These are phyloP conservation scores for Drosophila mimica DNA, from an alignment of 2,888 invertebrate genomes.

Conservation along the genomic window DNA sequence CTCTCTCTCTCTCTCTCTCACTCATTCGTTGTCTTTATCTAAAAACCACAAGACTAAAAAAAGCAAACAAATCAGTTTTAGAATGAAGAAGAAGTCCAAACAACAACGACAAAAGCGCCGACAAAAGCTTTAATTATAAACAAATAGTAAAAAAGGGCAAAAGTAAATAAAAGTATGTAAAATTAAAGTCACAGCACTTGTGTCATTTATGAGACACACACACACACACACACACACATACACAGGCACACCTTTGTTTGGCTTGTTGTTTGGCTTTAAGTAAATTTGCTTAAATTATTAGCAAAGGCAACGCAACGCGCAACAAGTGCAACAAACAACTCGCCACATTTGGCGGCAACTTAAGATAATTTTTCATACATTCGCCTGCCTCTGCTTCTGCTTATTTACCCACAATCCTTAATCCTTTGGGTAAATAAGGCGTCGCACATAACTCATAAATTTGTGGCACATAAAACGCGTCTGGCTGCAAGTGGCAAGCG, in stretches of 20 bases:
- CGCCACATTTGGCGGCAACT: constrained; percentile 60
- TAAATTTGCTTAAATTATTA: constrained; percentile 79
- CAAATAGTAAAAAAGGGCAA: constrained; percentile 59
- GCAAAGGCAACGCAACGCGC: constrained; percentile 46
- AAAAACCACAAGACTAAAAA: constrained; percentile 24
- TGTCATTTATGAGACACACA: constrained; percentile 44
- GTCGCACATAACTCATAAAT: constrained; percentile 71
- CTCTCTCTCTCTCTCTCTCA: neutral
- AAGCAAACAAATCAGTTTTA: constrained; percentile 48
- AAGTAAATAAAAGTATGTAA: constrained; percentile 22
- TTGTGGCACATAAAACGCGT: constrained; percentile 68
- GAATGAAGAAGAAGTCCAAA: constrained; percentile 9
- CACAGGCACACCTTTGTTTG: constrained; percentile 55
- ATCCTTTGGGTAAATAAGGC: constrained; percentile 76
- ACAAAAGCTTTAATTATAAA: constrained; percentile 76
- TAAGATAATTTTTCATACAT: constrained; percentile 47
- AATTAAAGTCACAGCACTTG: constrained; percentile 54
- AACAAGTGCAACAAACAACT: constrained; percentile 41
- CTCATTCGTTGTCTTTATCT: neutral
- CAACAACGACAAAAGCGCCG: constrained; percentile 46
- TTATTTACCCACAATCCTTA: constrained; percentile 48
- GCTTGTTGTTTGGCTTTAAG: constrained; percentile 57
- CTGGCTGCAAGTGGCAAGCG: constrained; percentile 22
- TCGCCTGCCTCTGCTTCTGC: neutral
- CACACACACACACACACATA: constrained; percentile 30